Conservation (phyloP, 2,797 vertebrate genomes). For the Arremon aurantiirostris region DNA sequence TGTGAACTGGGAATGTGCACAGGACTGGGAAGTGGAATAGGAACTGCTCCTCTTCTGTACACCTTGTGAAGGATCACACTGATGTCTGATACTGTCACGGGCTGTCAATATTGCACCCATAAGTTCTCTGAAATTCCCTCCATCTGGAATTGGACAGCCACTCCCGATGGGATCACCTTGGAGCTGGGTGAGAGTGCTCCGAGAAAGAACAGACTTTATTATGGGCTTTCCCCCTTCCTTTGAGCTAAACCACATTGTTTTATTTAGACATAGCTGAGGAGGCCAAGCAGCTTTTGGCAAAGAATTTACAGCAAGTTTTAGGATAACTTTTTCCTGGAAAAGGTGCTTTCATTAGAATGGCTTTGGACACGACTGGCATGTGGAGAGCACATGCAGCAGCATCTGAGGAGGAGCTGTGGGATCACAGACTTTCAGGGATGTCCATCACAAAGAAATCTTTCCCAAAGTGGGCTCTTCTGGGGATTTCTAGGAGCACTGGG, state of each 20-base stretch:
- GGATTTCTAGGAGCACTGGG: not conserved
- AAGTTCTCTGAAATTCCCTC: not conserved
- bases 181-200: not conserved
- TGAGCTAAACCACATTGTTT: not conserved
- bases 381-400: not conserved
- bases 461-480: not conserved
- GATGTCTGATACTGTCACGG: not conserved
- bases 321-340: not conserved
- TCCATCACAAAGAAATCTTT: not conserved
- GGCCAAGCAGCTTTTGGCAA: not conserved
- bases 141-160: rapidly evolving
- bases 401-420: not conserved
- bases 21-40: not conserved
- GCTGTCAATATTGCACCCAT: not conserved
- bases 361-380: not conserved
- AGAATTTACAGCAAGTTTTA: not conserved
- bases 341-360: not conserved
- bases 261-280: not conserved
- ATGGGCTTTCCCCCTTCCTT: not conserved
- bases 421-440: not conserved
- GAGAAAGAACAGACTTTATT: not conserved
- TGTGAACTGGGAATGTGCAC: not conserved
- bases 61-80: not conserved
- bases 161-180: not conserved
- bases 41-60: not conserved